Conservation (phyloP, 2,113 vertebrate genomes). For the Dromaius novaehollandiae region DNA sequence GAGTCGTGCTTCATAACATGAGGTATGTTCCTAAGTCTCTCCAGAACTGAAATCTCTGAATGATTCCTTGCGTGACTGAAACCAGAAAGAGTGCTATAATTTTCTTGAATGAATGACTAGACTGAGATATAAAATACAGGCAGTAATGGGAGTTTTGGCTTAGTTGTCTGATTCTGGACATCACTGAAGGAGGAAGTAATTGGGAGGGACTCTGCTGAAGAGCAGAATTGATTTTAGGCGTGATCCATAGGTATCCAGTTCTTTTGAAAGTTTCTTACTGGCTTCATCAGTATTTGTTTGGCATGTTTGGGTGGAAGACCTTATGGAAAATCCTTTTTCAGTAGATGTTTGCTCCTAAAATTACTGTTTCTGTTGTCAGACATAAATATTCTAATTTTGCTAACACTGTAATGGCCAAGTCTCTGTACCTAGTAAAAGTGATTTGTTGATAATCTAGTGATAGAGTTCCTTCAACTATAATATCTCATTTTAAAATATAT, state of each 20-base stretch:
- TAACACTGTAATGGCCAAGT: background rate
- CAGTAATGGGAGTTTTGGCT: background rate
- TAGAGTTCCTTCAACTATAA: background rate
- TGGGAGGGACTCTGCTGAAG: background rate
- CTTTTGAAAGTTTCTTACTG: background rate
- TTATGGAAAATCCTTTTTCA: background rate
- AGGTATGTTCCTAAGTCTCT: background rate
- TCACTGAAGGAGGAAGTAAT: background rate
- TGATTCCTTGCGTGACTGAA: background rate
- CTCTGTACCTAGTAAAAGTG: background rate
- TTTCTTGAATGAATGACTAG: background rate
- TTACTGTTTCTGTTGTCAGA: background rate
- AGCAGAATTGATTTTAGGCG: background rate
- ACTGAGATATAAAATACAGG: background rate
- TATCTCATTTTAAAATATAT: background rate
- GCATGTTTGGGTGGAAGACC: background rate
- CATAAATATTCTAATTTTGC: background rate
- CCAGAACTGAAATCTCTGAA: background rate
- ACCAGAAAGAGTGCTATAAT: background rate
- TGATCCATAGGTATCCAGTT: background rate
- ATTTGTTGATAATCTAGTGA: background rate
- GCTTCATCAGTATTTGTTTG: background rate
- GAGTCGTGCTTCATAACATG: background rate
- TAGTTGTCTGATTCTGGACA: background rate
- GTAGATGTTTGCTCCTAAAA: background rate